Evolutionary conservation across 2,888 invertebrate species (phyloP).

Genomic region (Willowsia nigromaculata): DNA sequence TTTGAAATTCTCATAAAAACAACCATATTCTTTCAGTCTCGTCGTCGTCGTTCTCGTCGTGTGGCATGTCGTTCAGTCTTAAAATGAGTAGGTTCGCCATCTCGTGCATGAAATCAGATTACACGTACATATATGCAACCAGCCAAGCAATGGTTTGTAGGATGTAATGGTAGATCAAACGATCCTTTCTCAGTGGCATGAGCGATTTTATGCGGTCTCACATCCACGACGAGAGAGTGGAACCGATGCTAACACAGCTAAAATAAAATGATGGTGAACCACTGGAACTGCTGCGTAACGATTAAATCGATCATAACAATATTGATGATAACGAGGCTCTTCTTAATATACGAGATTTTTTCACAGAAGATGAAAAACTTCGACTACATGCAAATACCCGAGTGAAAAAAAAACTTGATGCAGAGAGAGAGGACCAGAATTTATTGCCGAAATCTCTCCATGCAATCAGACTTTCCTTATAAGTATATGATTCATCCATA

Average conservation of each 20-base stretch:
- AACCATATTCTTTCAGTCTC: conserved; percentile 48
- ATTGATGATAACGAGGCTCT: conserved; percentile 67
- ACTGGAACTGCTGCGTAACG: conserved; percentile 52
- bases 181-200: conserved; percentile 56
- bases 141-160: conserved; percentile 45
- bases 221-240: neutral
- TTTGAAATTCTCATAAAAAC: conserved; percentile 71
- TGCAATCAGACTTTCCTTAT: conserved; percentile 16
- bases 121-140: conserved; percentile 53
- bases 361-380: conserved; percentile 43
- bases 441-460: conserved; percentile 41
- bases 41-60: conserved; percentile 17
- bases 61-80: conserved; percentile 51
- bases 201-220: conserved; percentile 64
- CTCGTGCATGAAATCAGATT: conserved; percentile 71
- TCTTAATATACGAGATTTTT: conserved; percentile 33
- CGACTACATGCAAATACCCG: conserved; percentile 32
- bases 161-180: conserved; percentile 67
- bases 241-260: conserved; percentile 31
- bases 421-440: conserved; percentile 1
- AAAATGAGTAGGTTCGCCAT: conserved; percentile 50
- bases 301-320: conserved; percentile 70
- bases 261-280: conserved; percentile 56
- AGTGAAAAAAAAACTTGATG: conserved; percentile 30
- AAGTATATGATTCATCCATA: neutral